Percentiles rank a stretch among this genome's conserved stretches.
These are phyloP conservation scores for Galeruca laticollis DNA, from an alignment of 2,888 invertebrate genomes.

Conservation along the genomic window DNA sequence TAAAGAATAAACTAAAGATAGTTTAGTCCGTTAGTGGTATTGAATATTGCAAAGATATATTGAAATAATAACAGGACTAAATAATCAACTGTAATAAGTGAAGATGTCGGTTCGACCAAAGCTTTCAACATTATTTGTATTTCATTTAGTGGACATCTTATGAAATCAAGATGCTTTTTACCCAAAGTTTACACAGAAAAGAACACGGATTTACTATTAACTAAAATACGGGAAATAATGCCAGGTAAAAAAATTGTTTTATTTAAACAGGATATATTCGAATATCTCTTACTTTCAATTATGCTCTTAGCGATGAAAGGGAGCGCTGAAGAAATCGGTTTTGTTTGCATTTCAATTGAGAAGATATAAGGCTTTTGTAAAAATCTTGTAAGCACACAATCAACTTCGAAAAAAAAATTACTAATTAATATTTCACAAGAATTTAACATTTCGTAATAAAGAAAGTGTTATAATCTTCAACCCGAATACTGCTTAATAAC, in stretches of 20 bases:
- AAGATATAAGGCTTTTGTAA: background rate
- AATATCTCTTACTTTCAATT: conserved; percentile 17
- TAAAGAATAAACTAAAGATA: no score
- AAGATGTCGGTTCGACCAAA: conserved; percentile 16
- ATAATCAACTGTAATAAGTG: conserved; percentile 1
- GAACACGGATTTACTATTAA: conserved; percentile 29
- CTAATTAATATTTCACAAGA: no score
- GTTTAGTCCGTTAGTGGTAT: no score
- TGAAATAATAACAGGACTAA: background rate
- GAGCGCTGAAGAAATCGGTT: conserved; percentile 11
- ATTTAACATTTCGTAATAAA: no score
- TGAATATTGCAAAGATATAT: background rate
- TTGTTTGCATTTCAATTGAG: background rate
- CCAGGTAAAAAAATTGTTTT: conserved; percentile 19
- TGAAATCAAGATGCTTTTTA: conserved; percentile 21
- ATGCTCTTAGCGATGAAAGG: conserved; percentile 22
- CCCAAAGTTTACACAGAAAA: conserved; percentile 16
- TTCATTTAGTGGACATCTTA: conserved; percentile 26
- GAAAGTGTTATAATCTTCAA: no score
- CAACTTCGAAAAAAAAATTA: no score
- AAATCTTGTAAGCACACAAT: background rate
- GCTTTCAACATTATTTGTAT: conserved; percentile 21
- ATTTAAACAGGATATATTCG: conserved; percentile 22
- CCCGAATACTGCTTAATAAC: no score
- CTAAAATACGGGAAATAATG: conserved; percentile 21